Evolutionary conservation across 1,140 invertebrate species (phyloP).

Genomic region (Helicoverpa armigera): DNA sequence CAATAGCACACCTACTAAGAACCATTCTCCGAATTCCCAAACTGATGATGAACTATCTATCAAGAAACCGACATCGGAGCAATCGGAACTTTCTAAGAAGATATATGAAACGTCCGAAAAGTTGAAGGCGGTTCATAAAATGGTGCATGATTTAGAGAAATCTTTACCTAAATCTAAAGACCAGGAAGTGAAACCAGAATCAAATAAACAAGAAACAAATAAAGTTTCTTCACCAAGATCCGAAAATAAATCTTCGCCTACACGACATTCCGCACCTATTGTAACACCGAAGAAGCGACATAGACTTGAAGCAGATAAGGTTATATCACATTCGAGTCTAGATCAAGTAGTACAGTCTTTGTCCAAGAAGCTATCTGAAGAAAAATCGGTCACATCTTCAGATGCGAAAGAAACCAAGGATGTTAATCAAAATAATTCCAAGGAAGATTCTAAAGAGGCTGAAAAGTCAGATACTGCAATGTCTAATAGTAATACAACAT

Average conservation of each 20-base stretch:
- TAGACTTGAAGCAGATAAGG: constrained; percentile 83
- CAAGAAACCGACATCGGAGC: constrained; percentile 78
- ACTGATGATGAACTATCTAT: constrained; percentile 78
- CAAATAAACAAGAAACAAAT: constrained; percentile 70
- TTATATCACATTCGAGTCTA: constrained; percentile 74
- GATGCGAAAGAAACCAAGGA: constrained; percentile 70
- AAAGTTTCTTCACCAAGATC: constrained; percentile 76
- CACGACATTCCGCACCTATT: constrained; percentile 79
- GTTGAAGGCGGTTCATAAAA: constrained; percentile 84
- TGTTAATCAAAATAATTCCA: constrained; percentile 67
- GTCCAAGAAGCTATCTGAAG: constrained; percentile 84
- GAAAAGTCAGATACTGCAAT: constrained; percentile 61
- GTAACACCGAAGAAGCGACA: constrained; percentile 88
- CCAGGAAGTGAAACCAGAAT: constrained; percentile 69
- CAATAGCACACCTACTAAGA: constrained; percentile 55
- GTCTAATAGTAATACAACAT: constrained; percentile 60
- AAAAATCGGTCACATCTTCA: constrained; percentile 63
- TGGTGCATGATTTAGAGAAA: constrained; percentile 85
- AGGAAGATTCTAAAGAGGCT: constrained; percentile 66
- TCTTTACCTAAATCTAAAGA: constrained; percentile 83
- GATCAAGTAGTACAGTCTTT: constrained; percentile 84
- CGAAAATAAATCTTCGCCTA: constrained; percentile 76
- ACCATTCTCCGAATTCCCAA: constrained; percentile 59
- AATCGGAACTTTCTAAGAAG: constrained; percentile 85
- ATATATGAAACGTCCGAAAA: constrained; percentile 86